Evolutionary conservation across 2,797 vertebrate genomes (phyloP).

Genomic region (Crax fasciolata): DNA sequence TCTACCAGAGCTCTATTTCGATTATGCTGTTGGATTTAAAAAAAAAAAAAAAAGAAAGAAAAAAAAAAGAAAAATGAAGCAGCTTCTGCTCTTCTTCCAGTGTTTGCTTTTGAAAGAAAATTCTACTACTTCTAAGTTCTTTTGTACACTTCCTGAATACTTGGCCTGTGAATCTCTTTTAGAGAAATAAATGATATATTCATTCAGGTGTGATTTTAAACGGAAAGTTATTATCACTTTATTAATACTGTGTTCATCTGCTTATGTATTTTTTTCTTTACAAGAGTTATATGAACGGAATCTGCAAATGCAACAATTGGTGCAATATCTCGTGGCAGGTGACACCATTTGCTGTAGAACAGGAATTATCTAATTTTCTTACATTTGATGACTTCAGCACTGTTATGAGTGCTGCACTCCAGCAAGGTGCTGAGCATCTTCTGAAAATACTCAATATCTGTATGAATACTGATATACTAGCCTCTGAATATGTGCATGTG

Average conservation of each 20-base stretch:
- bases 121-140: neutral
- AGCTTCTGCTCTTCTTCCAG: neutral
- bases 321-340: neutral
- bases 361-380: neutral
- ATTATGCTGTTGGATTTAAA: neutral
- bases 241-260: neutral
- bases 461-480: neutral
- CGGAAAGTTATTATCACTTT: neutral
- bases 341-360: neutral
- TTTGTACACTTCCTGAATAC: neutral
- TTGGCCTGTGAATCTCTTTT: neutral
- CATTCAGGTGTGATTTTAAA: neutral
- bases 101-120: neutral
- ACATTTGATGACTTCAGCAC: neutral
- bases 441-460: neutral
- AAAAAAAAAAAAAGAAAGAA: fast-evolving
- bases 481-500: neutral
- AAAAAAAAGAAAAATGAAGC: neutral
- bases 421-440: neutral
- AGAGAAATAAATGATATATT: neutral
- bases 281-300: neutral
- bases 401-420: neutral
- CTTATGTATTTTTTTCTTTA: fast-evolving
- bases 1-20: neutral
- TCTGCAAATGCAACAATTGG: neutral